A percentile compares a stretch with the other conserved stretches of the same genome.
Conservation (phyloP, 1,140 invertebrate genomes). For the Leptonema lineaticorne region DNA sequence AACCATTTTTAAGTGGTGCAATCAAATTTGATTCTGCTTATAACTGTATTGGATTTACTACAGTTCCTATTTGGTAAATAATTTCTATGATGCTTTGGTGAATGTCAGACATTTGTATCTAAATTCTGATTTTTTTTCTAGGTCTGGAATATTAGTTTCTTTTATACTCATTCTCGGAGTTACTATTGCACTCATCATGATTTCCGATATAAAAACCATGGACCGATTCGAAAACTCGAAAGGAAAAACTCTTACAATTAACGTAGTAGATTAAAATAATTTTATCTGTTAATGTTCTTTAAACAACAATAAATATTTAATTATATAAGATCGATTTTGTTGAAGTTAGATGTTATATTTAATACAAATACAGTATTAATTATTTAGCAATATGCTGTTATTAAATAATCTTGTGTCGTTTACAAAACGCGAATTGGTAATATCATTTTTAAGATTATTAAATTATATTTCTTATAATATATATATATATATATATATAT, state of each 20-base stretch:
- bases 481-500: neutral
- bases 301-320: neutral
- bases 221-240: conserved; percentile 98
- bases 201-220: conserved; percentile 95
- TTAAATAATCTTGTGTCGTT: neutral
- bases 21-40: conserved; percentile 69
- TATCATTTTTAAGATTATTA: neutral
- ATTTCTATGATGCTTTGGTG: no score
- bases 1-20: conserved; percentile 56
- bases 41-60: conserved; percentile 89
- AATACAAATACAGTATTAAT: neutral
- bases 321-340: neutral
- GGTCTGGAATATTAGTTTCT: conserved; percentile 80
- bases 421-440: neutral
- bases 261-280: conserved; percentile 65
- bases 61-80: conserved; percentile 82
- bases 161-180: conserved; percentile 77
- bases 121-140: conserved; percentile 39
- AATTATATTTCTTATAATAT: neutral
- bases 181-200: conserved; percentile 80
- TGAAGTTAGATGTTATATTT: neutral
- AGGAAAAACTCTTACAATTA: conserved; percentile 87
- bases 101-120: no score
- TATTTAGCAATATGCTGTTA: no score
- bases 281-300: neutral